Evolutionary conservation across 1,140 invertebrate genomes (phyloP).

Genomic region (Ceratina japonica): DNA sequence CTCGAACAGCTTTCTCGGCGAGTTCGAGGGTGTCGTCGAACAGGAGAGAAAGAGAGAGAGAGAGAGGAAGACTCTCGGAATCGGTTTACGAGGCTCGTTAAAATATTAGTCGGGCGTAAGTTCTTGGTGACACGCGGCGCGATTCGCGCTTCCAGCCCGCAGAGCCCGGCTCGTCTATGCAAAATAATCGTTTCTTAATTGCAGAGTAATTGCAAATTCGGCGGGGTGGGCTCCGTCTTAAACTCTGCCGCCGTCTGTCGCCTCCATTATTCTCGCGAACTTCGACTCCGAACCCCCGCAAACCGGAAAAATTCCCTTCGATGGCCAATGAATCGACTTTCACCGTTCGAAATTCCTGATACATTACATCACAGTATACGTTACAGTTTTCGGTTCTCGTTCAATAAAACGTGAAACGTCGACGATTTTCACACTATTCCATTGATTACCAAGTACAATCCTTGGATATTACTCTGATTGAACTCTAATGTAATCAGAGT

Average conservation of each 20-base stretch:
- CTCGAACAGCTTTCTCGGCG: slow-evolving; percentile 50
- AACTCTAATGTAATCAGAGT: no score
- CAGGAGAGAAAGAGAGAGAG: slow-evolving; percentile 42
- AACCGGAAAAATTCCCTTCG: slow-evolving; percentile 35
- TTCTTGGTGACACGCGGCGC: slow-evolving; percentile 76
- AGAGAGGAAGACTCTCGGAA: slow-evolving; percentile 62
- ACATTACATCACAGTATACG: no score
- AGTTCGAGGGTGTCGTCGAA: slow-evolving; percentile 48
- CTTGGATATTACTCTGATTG: no score
- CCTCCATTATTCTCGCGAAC: slow-evolving; percentile 65
- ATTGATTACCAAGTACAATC: no score
- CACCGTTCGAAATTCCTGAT: no score
- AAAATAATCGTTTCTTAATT: slow-evolving; percentile 78
- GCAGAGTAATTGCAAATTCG: slow-evolving; percentile 75
- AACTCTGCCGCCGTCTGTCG: slow-evolving; percentile 68
- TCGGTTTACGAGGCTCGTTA: slow-evolving; percentile 77
- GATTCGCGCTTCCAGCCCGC: slow-evolving; percentile 62
- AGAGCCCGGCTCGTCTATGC: slow-evolving; percentile 70
- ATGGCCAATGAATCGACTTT: background rate
- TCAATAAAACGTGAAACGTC: no score
- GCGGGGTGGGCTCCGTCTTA: slow-evolving; percentile 59
- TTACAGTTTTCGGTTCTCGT: no score
- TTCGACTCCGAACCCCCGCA: slow-evolving; percentile 61
- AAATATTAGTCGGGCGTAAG: slow-evolving; percentile 76
- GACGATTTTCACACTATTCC: no score